These are phyloP conservation scores for Tetheella fluctuosa DNA, from an alignment of 2,888 invertebrate genomes.

Conservation along the genomic window DNA sequence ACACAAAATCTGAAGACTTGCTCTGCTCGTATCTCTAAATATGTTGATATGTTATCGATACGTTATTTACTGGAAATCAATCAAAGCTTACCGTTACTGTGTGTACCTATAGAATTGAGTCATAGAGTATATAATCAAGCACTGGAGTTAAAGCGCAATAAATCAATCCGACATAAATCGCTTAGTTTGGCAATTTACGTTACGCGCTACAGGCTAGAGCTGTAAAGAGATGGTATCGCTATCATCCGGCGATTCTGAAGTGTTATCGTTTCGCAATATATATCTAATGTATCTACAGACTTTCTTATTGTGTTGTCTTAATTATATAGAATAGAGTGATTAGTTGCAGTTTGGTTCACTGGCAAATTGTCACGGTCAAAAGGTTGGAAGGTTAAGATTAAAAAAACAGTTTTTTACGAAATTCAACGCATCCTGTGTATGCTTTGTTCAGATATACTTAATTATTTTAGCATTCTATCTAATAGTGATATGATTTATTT, in stretches of 20 bases:
- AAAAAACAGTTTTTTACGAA: not conserved
- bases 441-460: not conserved
- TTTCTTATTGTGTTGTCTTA: slow-evolving; percentile 81
- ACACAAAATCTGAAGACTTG: too few species aligned
- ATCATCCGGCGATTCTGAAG: slow-evolving; percentile 78
- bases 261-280: slow-evolving; percentile 63
- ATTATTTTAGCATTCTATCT: too few species aligned
- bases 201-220: slow-evolving; percentile 44
- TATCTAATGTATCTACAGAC: slow-evolving; percentile 56
- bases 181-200: slow-evolving; percentile 66
- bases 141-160: slow-evolving; percentile 46
- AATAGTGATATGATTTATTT: too few species aligned
- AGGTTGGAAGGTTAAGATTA: slow-evolving; percentile 5
- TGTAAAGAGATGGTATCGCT: slow-evolving; percentile 57
- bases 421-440: not conserved
- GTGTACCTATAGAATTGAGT: not conserved
- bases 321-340: slow-evolving; percentile 57
- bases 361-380: slow-evolving; percentile 34
- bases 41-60: too few species aligned
- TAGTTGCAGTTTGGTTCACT: slow-evolving; percentile 60
- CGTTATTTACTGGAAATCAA: not conserved
- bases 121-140: not conserved
- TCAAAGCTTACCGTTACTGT: not conserved
- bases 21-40: not conserved
- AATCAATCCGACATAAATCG: slow-evolving; percentile 62